Percentiles rank a stretch among this genome's conserved stretches.
Conservation (phyloP, 1,140 invertebrate genomes). For the Camponotus pennsylvanicus region DNA sequence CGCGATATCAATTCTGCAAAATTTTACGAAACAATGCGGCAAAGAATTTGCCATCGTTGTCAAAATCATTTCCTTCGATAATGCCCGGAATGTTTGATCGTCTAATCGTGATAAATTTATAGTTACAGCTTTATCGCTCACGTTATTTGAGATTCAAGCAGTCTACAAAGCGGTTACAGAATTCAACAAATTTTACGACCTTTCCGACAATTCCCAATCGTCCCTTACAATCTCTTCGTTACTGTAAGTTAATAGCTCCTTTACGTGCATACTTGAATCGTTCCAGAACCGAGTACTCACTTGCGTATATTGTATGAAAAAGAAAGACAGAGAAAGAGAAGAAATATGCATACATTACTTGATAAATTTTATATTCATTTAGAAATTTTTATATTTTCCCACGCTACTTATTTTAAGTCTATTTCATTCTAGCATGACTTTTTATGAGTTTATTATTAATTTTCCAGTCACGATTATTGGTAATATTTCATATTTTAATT, state of each 20-base stretch:
- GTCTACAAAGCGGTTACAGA: slow-evolving; percentile 30
- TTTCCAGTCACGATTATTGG: background rate
- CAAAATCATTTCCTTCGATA: slow-evolving; percentile 19
- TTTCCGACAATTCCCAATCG: slow-evolving; percentile 21
- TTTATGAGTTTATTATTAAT: background rate
- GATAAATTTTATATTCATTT: background rate
- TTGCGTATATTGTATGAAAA: background rate
- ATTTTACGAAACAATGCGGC: slow-evolving; percentile 17
- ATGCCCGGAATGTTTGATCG: background rate
- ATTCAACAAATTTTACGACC: slow-evolving; percentile 45
- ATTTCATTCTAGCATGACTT: background rate
- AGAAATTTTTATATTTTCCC: background rate
- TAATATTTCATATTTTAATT: slow-evolving; percentile 1
- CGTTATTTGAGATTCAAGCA: slow-evolving; percentile 47
- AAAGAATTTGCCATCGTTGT: background rate
- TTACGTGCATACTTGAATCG: slow-evolving; percentile 1
- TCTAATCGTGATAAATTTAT: slow-evolving; percentile 31
- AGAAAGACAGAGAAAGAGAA: no score
- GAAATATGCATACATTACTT: background rate
- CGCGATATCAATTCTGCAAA: slow-evolving; percentile 8
- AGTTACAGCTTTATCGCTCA: slow-evolving; percentile 33
- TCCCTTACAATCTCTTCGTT: slow-evolving; percentile 31
- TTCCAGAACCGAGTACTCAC: background rate
- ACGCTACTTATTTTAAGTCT: background rate
- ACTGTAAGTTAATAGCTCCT: slow-evolving; percentile 40